These are phyloP conservation scores for Drosophila picticornis DNA, from an alignment of 2,888 invertebrate genomes.

Conservation along the genomic window DNA sequence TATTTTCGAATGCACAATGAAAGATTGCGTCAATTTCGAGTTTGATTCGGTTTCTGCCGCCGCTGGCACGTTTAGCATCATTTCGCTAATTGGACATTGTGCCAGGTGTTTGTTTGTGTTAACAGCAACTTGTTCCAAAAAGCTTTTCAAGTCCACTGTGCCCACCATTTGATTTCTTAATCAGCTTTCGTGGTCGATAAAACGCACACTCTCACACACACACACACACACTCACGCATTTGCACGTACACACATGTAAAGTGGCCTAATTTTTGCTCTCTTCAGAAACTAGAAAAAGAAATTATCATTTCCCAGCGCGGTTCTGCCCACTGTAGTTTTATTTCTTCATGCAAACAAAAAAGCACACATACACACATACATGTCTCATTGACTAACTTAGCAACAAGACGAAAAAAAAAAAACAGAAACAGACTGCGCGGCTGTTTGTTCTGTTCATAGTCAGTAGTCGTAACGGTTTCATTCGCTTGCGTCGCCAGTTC, in stretches of 20 bases:
- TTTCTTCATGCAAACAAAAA: constrained; percentile 23
- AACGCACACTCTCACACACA: constrained; percentile 5
- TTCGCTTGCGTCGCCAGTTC: constrained; percentile 30
- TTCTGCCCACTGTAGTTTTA: constrained; percentile 64
- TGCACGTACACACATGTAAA: constrained; percentile 1
- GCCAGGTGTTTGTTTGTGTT: constrained; percentile 34
- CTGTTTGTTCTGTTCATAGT: constrained; percentile 47
- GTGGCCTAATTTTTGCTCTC: constrained; percentile 37
- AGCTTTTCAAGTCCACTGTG: constrained; percentile 29
- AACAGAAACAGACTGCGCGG: constrained; percentile 37
- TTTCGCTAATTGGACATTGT: constrained; percentile 44
- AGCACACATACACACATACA: neutral
- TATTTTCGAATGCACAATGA: constrained; percentile 34
- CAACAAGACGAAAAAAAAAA: constrained; percentile 66
- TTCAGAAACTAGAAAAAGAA: constrained; percentile 18
- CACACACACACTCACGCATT: neutral
- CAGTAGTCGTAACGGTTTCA: constrained; percentile 64
- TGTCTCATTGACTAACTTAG: constrained; percentile 71
- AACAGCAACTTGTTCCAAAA: constrained; percentile 16
- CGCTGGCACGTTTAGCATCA: constrained; percentile 32
- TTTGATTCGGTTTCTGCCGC: constrained; percentile 24
- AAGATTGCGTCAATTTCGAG: constrained; percentile 38
- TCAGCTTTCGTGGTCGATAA: constrained; percentile 45
- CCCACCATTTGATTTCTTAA: constrained; percentile 46
- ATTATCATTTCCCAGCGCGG: constrained; percentile 41